These are phyloP conservation scores for Chrysemys picta DNA, from an alignment of 2,113 vertebrate genomes.

Conservation along the genomic window DNA sequence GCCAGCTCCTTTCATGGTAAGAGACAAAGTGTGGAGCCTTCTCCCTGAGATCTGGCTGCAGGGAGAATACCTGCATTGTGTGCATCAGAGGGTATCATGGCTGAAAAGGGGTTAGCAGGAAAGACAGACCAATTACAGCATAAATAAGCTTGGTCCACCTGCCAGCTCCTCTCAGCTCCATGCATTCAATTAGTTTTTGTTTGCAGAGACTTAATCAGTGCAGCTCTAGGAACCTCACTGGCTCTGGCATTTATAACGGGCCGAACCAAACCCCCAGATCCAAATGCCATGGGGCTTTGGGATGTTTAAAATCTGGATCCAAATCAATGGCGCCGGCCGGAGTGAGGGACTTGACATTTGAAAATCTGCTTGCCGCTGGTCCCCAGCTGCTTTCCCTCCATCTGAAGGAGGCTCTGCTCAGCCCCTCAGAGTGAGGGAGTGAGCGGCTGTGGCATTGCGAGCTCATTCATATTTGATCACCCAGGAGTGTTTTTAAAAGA, in stretches of 20 bases:
- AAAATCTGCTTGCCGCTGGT: background rate
- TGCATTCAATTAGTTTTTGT: background rate
- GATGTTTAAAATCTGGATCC: background rate
- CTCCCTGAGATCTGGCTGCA: background rate
- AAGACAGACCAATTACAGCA: background rate
- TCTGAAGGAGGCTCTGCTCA: background rate
- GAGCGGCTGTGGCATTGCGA: background rate
- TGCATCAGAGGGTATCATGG: background rate
- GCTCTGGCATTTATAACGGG: background rate
- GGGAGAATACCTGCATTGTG: background rate
- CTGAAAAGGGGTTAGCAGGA: background rate
- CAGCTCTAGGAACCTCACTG: background rate
- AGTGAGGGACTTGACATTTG: background rate
- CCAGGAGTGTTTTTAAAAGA: background rate
- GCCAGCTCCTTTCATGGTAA: background rate
- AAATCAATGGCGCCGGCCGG: background rate
- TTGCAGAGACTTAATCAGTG: background rate
- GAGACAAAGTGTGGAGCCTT: background rate
- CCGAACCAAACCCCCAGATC: too few species aligned
- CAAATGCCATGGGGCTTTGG: background rate
- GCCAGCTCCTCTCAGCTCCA: background rate
- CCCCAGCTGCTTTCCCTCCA: background rate
- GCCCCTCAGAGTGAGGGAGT: background rate
- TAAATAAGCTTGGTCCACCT: background rate
- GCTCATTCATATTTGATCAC: background rate